Base-by-base conservation (phyloP, 2,113 vertebrate genomes). In the Columba janthina region DNA sequence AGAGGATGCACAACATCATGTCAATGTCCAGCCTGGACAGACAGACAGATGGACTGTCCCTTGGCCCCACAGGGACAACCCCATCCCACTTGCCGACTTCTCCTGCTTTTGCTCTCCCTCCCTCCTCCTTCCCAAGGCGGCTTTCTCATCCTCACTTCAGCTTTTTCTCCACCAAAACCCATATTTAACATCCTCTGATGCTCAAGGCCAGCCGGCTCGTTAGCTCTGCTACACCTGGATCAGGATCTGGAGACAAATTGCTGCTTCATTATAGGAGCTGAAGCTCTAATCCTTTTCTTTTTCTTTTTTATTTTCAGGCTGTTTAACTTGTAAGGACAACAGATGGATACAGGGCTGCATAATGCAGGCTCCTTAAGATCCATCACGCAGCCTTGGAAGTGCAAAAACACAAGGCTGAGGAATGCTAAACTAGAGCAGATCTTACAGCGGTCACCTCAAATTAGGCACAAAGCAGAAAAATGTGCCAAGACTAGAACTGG, bases 271-370 rank as follows among this genome's bases (percentile, higher is more conserved):
- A 98, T 6, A 87, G 93, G 87, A 97, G 87, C 97, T 62, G 88
- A 97, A 77, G 86, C 90, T 97, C 96, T 97, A 97, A 97, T 96
- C 94, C 93, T 88, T 94, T 97, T 24, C 24, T 50, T 50, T 50
- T 50, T 50, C 11, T 50, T 92, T 94, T 90, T 85, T 53, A 38
- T 92, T 80, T 93, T 93, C 94, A 97, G 91, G 76, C 80, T 96
- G 94, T 97, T 98, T 96, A 97, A 95, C 89, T 94, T 96, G 95
- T 95, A 96, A 98, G 96, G 96, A 95, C 96, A 98, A 94, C 94
- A 97, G 96, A 97, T 96, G 96, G 92, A 94, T 95, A 86, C 91
- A 83, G 64, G 76, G 91, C 93, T 94, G 71, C 78, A 92, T 94
- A 96, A 97, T 95, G 85, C 86, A 95, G 85, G 25, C 84, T 87